phyloP scores from a whole-genome alignment of 2,888 invertebrate genomes.

The Tuberolachnus salignus region DNA sequence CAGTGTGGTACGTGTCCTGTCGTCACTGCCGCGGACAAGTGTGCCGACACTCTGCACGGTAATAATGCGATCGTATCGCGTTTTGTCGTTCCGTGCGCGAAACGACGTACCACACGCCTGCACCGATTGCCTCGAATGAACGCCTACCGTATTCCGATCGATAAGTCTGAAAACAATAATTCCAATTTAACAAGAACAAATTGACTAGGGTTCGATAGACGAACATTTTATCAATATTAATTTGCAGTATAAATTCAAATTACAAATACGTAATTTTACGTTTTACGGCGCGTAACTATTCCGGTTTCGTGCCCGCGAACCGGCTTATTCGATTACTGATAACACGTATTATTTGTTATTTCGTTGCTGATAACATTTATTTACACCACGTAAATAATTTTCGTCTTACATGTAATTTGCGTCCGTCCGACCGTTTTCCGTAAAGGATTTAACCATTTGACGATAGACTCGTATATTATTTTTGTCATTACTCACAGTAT shows the following conservation, averaged over 20 bases:
- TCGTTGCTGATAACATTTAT: background rate
- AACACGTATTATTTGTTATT: conserved; percentile 3
- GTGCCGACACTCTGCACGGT: background rate
- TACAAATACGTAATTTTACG: background rate
- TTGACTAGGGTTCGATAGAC: too few relatives aligned
- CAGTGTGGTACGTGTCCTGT: background rate
- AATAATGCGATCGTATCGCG: conserved; percentile 1
- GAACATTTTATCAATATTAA: too few relatives aligned
- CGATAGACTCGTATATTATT: background rate
- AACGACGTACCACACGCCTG: too few relatives aligned
- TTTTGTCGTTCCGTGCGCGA: background rate
- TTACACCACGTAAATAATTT: background rate
- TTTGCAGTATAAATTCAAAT: too few relatives aligned
- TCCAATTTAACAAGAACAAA: too few relatives aligned
- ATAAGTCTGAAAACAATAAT: too few relatives aligned
- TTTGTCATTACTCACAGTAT: background rate
- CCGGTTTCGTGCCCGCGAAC: conserved; percentile 33
- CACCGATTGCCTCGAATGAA: too few relatives aligned
- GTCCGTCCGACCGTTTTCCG: too few relatives aligned
- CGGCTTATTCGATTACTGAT: background rate
- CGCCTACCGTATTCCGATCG: too few relatives aligned
- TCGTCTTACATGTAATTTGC: background rate
- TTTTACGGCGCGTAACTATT: background rate
- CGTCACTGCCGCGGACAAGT: too few relatives aligned
- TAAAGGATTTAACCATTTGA: too few relatives aligned